Conservation (phyloP, 1,140 invertebrate species). For the Adoxophyes honmai region DNA sequence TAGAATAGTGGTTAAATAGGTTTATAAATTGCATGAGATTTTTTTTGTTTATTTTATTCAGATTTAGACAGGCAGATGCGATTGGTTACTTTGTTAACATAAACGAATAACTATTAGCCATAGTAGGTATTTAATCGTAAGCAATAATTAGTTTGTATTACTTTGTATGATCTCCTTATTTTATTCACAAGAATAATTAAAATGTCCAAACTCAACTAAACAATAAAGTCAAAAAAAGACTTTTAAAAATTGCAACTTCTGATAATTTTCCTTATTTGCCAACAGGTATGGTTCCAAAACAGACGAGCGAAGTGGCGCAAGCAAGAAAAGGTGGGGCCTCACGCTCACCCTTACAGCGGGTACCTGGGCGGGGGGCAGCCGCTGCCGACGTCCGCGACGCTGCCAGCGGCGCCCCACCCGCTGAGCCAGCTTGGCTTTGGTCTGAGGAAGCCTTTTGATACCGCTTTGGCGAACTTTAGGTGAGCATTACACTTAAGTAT, state of each 20-base stretch:
- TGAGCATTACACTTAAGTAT: slow-evolving; percentile 23
- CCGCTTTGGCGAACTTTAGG: slow-evolving; percentile 79
- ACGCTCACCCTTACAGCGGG: slow-evolving; percentile 92
- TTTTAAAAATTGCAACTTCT: background rate
- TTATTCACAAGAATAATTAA: no score
- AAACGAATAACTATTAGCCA: no score
- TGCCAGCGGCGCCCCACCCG: slow-evolving; percentile 83
- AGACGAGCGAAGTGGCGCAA: slow-evolving; percentile 94
- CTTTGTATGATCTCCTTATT: no score
- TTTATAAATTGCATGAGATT: no score
- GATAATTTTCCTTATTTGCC: slow-evolving; percentile 40
- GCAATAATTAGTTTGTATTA: no score
- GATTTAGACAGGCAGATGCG: no score
- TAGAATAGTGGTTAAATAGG: no score
- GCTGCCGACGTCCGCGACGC: slow-evolving; percentile 78
- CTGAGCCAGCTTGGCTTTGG: slow-evolving; percentile 85
- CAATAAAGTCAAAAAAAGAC: background rate
- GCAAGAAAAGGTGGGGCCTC: slow-evolving; percentile 96
- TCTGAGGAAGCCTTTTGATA: slow-evolving; percentile 89
- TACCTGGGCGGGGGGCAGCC: slow-evolving; percentile 82
- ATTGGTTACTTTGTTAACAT: no score
- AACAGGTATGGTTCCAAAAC: slow-evolving; percentile 97
- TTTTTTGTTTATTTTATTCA: no score
- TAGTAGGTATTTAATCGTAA: no score
- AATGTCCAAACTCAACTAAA: no score